Base-by-base conservation (phyloP, 2,113 vertebrate genomes). In the Brachypteracias leptosomus region DNA sequence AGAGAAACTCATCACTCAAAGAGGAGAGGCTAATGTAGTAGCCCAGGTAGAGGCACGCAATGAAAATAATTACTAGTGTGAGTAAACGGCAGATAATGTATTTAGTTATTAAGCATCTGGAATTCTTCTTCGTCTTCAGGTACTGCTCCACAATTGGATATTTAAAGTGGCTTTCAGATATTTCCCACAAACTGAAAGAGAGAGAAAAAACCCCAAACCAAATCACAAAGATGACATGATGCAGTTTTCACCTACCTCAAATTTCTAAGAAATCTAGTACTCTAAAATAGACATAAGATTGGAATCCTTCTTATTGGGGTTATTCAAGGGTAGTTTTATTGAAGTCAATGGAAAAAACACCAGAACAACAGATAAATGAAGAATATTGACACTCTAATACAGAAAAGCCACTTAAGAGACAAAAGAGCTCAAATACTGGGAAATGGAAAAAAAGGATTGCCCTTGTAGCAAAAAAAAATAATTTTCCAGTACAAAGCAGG, bases 131-230 rank as follows among this genome's bases (percentile, higher is more conserved):
- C 0, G 99, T 99, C 96, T 99, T 99, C 95, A 99, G 97, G 95
- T 99, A 99, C 93, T 99, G 99, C 88, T 99, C 99, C 93, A 99
- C 99, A 57, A 99, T 98, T 18, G 99, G 99, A 90, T 99, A 99
- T 87, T 99, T 99, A 89, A 99, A 99, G 95, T 98, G 98, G 94
- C 98, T 98, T 96, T 99, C 99, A 3, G 98, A 95, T 90, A 99
- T 96, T 58, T 99, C 99, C 98, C 98, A 97, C 70, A 98, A 97
- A 95, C 99, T 99, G 94, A 33, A 80, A 97, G 65, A 90, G 24
- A 95, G 24, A 61, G 35, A 67, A 74, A 82, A 54, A 68, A 57
- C 13, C 8, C 2, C 2, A 47, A 47, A 44, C 2, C 33, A 70
- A 62, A 65, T 72, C 71, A 77, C 59, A 79, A 1, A 85, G 55